phyloP scores from a whole-genome alignment of 2,113 vertebrate species.

The Neomonachus schauinslandi region DNA sequence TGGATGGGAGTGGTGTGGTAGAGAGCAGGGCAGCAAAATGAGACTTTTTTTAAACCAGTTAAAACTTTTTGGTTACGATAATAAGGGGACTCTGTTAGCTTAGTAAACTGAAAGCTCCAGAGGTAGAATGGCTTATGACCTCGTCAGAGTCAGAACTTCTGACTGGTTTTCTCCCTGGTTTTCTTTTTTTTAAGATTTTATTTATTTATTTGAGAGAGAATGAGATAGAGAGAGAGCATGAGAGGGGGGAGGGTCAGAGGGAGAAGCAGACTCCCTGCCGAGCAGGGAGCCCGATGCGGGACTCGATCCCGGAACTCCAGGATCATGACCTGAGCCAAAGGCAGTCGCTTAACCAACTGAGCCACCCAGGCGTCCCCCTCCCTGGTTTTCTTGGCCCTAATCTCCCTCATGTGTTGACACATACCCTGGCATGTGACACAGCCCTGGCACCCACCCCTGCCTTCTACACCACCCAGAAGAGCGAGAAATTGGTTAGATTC shows the following conservation, averaged over 20 bases:
- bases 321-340: too few species aligned
- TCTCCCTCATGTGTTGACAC: background rate
- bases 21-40: background rate
- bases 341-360: too few species aligned
- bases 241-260: too few species aligned
- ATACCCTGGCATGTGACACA: too few species aligned
- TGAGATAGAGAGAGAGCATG: too few species aligned
- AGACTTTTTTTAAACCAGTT: background rate
- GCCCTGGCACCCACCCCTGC: background rate
- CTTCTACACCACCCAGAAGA: background rate
- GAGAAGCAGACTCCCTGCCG: too few species aligned
- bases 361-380: background rate
- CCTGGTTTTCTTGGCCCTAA: background rate
- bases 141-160: background rate
- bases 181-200: background rate
- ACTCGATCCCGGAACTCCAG: too few species aligned
- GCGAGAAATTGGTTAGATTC: background rate
- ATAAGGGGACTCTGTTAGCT: background rate
- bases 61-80: slow-evolving; percentile 4
- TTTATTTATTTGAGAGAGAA: too few species aligned
- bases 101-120: slow-evolving; percentile 9
- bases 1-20: background rate
- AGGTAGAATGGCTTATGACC: background rate
- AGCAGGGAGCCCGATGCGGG: too few species aligned
- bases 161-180: slow-evolving; percentile 1